Evolutionary conservation across 2,797 vertebrate genomes (phyloP).

Genomic region (Parambassis ranga): DNA sequence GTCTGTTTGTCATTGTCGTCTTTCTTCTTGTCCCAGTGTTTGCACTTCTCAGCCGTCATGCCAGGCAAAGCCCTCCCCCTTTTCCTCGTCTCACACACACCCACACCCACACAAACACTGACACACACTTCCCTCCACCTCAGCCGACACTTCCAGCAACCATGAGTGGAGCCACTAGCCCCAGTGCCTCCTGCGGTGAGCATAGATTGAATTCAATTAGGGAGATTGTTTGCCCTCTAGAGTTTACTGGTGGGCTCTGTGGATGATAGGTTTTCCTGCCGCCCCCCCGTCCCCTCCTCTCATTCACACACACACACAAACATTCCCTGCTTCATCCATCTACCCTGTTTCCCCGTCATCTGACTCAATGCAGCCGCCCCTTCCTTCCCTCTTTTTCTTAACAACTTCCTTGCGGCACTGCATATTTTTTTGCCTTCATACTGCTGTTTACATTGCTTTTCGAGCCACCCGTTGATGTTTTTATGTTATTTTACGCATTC

Average conservation of each 20-base stretch:
- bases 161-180: slow-evolving; percentile 51
- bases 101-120: background rate
- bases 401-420: slow-evolving; percentile 17
- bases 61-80: slow-evolving; percentile 18
- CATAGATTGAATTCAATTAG: slow-evolving; percentile 76
- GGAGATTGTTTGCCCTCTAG: slow-evolving; percentile 73
- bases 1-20: slow-evolving; percentile 38
- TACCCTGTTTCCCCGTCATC: slow-evolving; percentile 15
- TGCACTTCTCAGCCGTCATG: slow-evolving; percentile 36
- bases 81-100: background rate
- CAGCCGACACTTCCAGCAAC: slow-evolving; percentile 1
- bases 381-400: background rate
- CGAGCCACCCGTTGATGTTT: slow-evolving; percentile 1
- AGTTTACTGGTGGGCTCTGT: slow-evolving; percentile 58
- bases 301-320: slow-evolving; percentile 4
- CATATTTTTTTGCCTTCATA: background rate
- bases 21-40: slow-evolving; percentile 14
- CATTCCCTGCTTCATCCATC: slow-evolving; percentile 8
- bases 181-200: slow-evolving; percentile 52
- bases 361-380: background rate
- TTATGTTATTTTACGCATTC: slow-evolving; percentile 9
- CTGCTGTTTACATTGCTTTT: slow-evolving; percentile 33
- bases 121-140: background rate
- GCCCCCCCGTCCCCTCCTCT: background rate
- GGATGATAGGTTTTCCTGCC: slow-evolving; percentile 57